Evolutionary conservation across 2,113 vertebrate genomes (phyloP).

Genomic region (Poeciliopsis occidentalis): DNA sequence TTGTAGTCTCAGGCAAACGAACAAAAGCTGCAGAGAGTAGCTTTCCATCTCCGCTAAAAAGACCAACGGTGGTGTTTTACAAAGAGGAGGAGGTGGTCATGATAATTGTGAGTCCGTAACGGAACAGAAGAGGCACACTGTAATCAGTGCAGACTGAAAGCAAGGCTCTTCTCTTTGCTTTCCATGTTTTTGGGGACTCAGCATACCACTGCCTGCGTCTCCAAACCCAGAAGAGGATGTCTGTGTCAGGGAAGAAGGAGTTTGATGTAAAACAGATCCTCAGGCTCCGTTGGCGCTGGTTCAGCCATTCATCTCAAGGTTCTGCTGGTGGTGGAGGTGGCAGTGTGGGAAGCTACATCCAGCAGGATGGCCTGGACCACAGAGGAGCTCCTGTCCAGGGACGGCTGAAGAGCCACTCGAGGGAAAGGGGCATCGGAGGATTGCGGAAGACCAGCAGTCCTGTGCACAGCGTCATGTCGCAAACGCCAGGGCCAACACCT

Average conservation of each 20-base stretch:
- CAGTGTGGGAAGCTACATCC: constrained; percentile 88
- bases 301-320: constrained; percentile 92
- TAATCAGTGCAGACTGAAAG: constrained; percentile 65
- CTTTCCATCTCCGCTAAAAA: constrained; percentile 69
- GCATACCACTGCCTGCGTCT: constrained; percentile 60
- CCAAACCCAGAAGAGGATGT: constrained; percentile 84
- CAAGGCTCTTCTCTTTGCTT: constrained; percentile 70
- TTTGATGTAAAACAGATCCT: constrained; percentile 98
- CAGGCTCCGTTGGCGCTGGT: constrained; percentile 96
- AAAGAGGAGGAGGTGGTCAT: constrained; percentile 66
- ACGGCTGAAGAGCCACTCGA: constrained; percentile 90
- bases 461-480: constrained; percentile 87
- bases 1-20: constrained; percentile 70
- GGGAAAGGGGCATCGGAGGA: constrained; percentile 84
- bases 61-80: constrained; percentile 67
- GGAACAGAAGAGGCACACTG: constrained; percentile 57
- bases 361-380: constrained; percentile 94
- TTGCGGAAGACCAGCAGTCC: constrained; percentile 89
- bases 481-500: constrained; percentile 84
- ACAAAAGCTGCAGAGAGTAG: constrained; percentile 80
- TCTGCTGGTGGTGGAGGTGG: constrained; percentile 78
- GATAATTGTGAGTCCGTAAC: constrained; percentile 70
- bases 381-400: constrained; percentile 86
- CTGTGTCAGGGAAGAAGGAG: constrained; percentile 94
- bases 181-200: constrained; percentile 75